phyloP scores from a whole-genome alignment of 2,113 vertebrate species.

The Tachuris rubrigastra region DNA sequence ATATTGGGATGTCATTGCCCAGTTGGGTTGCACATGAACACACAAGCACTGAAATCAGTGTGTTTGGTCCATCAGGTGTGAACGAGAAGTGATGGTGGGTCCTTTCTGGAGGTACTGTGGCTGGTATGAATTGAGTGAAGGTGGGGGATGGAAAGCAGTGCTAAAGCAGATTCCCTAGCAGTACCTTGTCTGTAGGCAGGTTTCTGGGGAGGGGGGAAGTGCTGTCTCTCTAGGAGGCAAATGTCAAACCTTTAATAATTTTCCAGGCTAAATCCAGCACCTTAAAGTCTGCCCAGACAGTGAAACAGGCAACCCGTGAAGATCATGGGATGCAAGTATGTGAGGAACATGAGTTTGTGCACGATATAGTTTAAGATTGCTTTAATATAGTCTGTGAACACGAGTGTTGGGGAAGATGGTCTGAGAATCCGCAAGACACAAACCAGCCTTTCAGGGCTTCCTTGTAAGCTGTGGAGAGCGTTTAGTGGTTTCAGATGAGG shows the following conservation, averaged over 20 bases:
- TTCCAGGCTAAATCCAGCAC: neutral
- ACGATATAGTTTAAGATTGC: neutral
- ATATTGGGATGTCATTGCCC: neutral
- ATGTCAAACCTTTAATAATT: neutral
- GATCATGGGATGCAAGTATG: neutral
- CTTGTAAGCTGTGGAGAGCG: neutral
- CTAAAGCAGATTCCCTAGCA: neutral
- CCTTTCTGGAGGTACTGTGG: neutral
- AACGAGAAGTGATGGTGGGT: neutral
- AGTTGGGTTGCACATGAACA: fast-evolving
- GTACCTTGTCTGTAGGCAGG: neutral
- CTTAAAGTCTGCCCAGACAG: neutral
- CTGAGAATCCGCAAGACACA: neutral
- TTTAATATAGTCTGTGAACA: neutral
- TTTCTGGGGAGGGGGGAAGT: neutral
- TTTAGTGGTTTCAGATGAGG: constrained; percentile 21
- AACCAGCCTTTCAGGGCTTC: constrained; percentile 1
- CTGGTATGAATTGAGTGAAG: neutral
- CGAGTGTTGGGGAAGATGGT: neutral
- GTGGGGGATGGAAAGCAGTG: neutral
- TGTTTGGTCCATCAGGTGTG: neutral
- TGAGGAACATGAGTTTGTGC: neutral
- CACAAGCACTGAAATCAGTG: neutral
- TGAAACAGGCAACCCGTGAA: neutral
- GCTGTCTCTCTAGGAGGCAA: neutral